Evolutionary conservation across 2,888 invertebrate species (phyloP).

Genomic region (Megastigmus dorsalis): DNA sequence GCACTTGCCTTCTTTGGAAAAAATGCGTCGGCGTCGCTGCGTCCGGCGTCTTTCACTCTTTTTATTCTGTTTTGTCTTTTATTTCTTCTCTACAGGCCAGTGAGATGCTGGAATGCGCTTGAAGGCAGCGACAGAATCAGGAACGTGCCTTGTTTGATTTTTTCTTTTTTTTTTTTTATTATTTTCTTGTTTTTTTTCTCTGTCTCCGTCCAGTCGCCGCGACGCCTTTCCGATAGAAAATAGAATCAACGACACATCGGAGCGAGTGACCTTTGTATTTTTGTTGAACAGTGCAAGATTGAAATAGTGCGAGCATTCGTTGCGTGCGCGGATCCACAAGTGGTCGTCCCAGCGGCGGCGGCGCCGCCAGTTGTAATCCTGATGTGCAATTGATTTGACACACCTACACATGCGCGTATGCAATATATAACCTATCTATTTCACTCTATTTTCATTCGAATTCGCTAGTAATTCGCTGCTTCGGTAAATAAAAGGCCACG

Average conservation of each 20-base stretch:
- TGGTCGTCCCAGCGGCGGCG: conserved; percentile 44
- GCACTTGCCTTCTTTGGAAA: conserved; percentile 40
- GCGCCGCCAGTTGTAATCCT: neutral
- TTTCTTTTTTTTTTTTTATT: neutral
- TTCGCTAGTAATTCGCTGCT: no score
- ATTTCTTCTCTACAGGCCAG: no score
- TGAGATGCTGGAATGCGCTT: no score
- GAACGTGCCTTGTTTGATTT: neutral
- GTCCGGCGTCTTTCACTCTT: conserved; percentile 26
- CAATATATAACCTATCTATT: neutral
- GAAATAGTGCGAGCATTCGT: no score
- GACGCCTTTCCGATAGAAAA: no score
- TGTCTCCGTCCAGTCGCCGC: no score
- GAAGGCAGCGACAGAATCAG: no score
- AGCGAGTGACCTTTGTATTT: no score
- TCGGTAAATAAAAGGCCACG: no score
- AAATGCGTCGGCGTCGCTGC: conserved; percentile 37
- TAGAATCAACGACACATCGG: no score
- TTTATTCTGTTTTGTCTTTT: neutral
- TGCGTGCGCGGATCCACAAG: conserved; percentile 47
- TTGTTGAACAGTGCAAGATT: no score
- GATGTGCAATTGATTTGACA: neutral
- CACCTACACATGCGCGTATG: neutral
- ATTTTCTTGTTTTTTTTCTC: neutral
- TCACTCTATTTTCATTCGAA: no score